Evolutionary conservation across 1,140 invertebrate species (phyloP).

Genomic region (Apis laboriosa): DNA sequence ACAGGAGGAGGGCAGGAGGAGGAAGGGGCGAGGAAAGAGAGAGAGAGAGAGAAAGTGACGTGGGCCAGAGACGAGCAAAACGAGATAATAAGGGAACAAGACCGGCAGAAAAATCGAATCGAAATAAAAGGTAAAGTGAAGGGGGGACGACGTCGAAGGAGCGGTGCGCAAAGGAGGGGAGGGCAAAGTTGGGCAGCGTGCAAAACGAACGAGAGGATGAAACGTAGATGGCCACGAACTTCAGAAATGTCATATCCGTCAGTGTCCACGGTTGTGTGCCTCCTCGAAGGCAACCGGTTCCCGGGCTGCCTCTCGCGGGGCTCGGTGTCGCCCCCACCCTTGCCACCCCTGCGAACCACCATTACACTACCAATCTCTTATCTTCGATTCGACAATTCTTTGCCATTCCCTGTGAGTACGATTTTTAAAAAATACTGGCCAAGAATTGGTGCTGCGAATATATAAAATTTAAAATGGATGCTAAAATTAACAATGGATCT

Average conservation of each 20-base stretch:
- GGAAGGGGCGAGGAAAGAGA: background rate
- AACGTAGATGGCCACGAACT: slow-evolving; percentile 68
- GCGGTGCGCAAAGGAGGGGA: background rate
- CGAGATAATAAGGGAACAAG: slow-evolving; percentile 45
- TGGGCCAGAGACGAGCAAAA: slow-evolving; percentile 36
- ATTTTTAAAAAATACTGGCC: no score
- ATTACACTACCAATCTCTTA: slow-evolving; percentile 10
- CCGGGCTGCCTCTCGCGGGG: slow-evolving; percentile 8
- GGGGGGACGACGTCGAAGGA: slow-evolving; percentile 33
- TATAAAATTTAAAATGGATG: no score
- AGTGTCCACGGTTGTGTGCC: slow-evolving; percentile 66
- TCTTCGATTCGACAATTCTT: no score
- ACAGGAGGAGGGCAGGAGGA: background rate
- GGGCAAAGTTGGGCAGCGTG: background rate
- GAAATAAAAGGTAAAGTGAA: slow-evolving; percentile 40
- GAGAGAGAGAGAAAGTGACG: slow-evolving; percentile 25
- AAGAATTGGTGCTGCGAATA: no score
- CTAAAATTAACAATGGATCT: no score
- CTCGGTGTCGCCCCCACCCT: slow-evolving; percentile 26
- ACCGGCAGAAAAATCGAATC: slow-evolving; percentile 42
- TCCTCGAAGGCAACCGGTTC: slow-evolving; percentile 61
- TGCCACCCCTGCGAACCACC: background rate
- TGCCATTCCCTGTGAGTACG: no score
- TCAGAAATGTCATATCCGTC: slow-evolving; percentile 77
- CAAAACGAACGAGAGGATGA: slow-evolving; percentile 49